phyloP scores from a whole-genome alignment of 2,797 vertebrate species.

The Phoxinus dragarum region DNA sequence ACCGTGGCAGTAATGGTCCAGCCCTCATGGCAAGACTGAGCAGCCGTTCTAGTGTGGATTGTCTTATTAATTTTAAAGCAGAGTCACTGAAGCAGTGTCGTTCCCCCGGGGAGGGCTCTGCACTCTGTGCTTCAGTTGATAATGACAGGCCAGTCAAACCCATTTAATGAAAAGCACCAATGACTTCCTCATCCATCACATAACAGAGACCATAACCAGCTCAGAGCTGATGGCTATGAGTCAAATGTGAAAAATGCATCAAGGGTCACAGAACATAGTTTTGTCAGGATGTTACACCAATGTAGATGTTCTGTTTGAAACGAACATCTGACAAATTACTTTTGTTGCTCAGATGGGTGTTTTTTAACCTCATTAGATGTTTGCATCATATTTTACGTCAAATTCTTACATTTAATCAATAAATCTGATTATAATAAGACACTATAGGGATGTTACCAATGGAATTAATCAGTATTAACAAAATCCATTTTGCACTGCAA shows the following conservation, averaged over 20 bases:
- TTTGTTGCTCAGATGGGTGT: background rate
- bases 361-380: background rate
- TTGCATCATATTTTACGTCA: background rate
- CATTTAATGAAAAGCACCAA: slow-evolving; percentile 58
- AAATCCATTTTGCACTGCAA: background rate
- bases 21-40: slow-evolving; percentile 37
- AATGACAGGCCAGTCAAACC: slow-evolving; percentile 63
- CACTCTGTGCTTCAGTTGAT: slow-evolving; percentile 54
- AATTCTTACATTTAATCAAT: background rate
- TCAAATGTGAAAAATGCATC: slow-evolving; percentile 39
- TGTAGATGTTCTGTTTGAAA: background rate
- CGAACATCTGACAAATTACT: background rate
- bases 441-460: background rate
- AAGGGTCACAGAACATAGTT: slow-evolving; percentile 22
- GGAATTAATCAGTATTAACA: background rate
- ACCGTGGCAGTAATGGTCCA: slow-evolving; percentile 33
- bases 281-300: slow-evolving; percentile 9
- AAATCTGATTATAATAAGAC: background rate
- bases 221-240: slow-evolving; percentile 50
- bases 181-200: slow-evolving; percentile 54
- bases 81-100: slow-evolving; percentile 34
- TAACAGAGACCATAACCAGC: slow-evolving; percentile 46
- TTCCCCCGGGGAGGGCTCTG: slow-evolving; percentile 29
- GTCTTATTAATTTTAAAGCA: slow-evolving; percentile 63
- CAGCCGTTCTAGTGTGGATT: slow-evolving; percentile 46